phyloP scores from a whole-genome alignment of 1,140 invertebrate genomes.

The Drosophila truncata region DNA sequence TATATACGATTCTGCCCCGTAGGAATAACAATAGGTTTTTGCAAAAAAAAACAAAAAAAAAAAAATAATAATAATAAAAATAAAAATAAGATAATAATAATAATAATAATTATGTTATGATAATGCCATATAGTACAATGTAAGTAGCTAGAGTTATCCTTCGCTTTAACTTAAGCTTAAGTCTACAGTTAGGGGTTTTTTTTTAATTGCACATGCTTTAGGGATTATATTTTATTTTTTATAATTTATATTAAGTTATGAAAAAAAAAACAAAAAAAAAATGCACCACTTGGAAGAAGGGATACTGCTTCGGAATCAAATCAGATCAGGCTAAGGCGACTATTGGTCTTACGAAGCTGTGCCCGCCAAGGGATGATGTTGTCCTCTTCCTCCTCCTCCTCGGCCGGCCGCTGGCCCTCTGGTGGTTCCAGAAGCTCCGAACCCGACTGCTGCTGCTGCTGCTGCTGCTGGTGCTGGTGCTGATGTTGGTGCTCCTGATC shows the following conservation, averaged over 20 bases:
- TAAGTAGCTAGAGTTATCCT: conserved; percentile 23
- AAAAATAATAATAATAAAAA: conserved; percentile 26
- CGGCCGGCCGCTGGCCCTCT: conserved; percentile 25
- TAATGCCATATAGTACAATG: conserved; percentile 59
- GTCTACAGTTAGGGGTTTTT: conserved; percentile 19
- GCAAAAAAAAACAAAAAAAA: conserved; percentile 33
- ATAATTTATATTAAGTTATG: conserved; percentile 8
- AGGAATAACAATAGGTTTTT: conserved; percentile 62
- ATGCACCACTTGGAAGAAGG: conserved; percentile 53
- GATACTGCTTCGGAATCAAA: conserved; percentile 37
- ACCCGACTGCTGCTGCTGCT: conserved; percentile 14
- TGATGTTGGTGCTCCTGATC: conserved; percentile 22
- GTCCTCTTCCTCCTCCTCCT: conserved; percentile 87
- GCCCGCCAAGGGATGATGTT: conserved; percentile 95
- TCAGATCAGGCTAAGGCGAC: conserved; percentile 85
- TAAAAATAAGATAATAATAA: background rate
- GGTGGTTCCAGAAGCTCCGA: conserved; percentile 16
- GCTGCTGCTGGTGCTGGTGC: conserved; percentile 15
- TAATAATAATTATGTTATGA: conserved; percentile 17
- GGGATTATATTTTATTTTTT: conserved; percentile 1
- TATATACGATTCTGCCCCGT: conserved; percentile 35
- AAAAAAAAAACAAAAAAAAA: conserved; percentile 49
- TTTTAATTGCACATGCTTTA: conserved; percentile 62
- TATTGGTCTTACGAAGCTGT: conserved; percentile 94
- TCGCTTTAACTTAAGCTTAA: conserved; percentile 53